Base-by-base conservation (phyloP, 1,140 invertebrate species). In the Drosophila parvula region DNA sequence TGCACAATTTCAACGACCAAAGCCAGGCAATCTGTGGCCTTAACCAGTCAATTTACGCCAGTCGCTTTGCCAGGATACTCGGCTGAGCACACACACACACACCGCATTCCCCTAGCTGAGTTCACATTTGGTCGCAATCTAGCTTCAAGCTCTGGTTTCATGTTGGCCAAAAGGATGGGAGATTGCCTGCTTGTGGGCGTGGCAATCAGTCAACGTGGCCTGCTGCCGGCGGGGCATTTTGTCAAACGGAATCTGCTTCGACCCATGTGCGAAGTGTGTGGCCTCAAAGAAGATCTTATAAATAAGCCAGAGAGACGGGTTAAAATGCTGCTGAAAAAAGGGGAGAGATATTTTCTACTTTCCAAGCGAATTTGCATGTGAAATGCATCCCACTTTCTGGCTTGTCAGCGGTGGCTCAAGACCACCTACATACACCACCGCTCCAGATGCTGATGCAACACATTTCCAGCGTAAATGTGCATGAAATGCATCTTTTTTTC, bases 231-330 rank as follows among this genome's bases (percentile, higher is more conserved):
- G 47, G 32, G 58, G 45, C 68, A 48, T 74, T 83, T 86, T 88
- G 82, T 88, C 79, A 88, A 82, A 74, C 71, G 48, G 60, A 78
- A 82, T 82, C 70, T 73, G 75, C 79, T 58, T 51, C 71, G 77
- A 74, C 50, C 77, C 80, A 83, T 77, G 83, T 88, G 84, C 45
- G 43, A 78, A 78, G 64, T 73, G 36, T 12, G 51, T 34, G 51
- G 83, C 75, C 78, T 79, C 83, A 76, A 79, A 74, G 83, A 64
- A 77, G 77, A 88, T 88, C 79, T 88, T 88, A 88, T 88, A 89
- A 83, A 88, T 88, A 88, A 89, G 68, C 79, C 73, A 40, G 55
- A 71, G 58, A 71, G 59, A 56, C 28, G 48, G 34, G 41, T 30
- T 30, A 22, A 83, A 83, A 63, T 56, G 75, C 55, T 77, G 41